Conservation (phyloP, 2,797 vertebrate species). For the Microchirus variegatus region DNA sequence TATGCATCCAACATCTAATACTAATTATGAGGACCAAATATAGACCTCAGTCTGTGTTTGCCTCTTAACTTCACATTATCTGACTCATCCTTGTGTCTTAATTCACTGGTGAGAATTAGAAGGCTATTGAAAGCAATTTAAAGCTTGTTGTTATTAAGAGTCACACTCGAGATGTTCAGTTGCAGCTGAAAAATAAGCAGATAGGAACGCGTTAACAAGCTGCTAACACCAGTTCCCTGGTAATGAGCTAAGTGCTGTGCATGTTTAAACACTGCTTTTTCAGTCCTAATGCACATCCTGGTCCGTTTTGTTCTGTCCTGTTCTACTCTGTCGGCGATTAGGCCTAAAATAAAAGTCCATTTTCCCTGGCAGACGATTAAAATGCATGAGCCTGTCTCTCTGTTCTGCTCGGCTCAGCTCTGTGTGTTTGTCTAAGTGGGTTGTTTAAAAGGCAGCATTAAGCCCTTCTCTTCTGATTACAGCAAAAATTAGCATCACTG, state of each 20-base stretch:
- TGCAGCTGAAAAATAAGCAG: constrained; percentile 39
- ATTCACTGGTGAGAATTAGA: constrained; percentile 7
- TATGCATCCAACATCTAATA: too few species aligned
- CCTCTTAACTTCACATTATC: too few species aligned
- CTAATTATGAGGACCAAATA: too few species aligned
- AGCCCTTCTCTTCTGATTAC: constrained; percentile 87
- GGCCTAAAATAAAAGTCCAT: constrained; percentile 81
- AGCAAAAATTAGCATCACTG: constrained; percentile 86
- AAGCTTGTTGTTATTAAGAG: constrained; percentile 19
- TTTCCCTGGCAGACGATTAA: constrained; percentile 81
- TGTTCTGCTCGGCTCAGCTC: constrained; percentile 73
- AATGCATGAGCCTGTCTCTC: constrained; percentile 82
- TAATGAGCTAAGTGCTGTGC: constrained; percentile 64
- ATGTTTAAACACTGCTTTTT: constrained; percentile 63
- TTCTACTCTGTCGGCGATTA: constrained; percentile 79
- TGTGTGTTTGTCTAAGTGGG: constrained; percentile 86
- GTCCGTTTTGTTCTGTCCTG: constrained; percentile 65
- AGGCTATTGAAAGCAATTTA: constrained; percentile 17
- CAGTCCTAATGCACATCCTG: constrained; percentile 59
- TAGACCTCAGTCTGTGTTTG: too few species aligned
- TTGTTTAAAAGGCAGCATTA: constrained; percentile 87
- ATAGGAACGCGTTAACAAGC: constrained; percentile 57
- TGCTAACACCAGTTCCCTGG: constrained; percentile 54
- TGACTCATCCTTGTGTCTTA: too few species aligned
- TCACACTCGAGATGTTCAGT: constrained; percentile 26